Percentiles rank a stretch among this genome's conserved stretches.
Evolutionary conservation across 2,797 vertebrate genomes (phyloP).

Genomic region (Passerculus sandwichensis): DNA sequence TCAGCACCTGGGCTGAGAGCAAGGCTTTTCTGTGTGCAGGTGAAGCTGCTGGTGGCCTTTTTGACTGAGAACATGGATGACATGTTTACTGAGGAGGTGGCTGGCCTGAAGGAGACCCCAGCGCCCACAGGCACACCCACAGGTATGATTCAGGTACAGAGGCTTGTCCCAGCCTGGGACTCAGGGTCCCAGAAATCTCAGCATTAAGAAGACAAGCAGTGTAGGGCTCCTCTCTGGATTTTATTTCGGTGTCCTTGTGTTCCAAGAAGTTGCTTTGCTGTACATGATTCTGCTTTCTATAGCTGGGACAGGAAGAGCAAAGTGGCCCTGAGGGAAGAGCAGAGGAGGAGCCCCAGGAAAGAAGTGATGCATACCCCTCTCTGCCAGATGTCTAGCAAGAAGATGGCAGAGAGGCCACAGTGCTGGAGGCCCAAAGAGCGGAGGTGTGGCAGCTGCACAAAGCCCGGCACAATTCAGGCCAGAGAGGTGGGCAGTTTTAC

Average conservation of each 20-base stretch:
- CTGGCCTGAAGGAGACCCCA: background rate
- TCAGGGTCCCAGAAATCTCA: background rate
- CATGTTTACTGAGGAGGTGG: background rate
- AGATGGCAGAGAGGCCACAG: background rate
- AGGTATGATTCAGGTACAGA: too few relatives aligned
- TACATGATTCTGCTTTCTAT: background rate
- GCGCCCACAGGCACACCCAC: fast-evolving
- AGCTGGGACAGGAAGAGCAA: background rate
- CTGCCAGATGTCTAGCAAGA: background rate
- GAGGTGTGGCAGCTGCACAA: background rate
- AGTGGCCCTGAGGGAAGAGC: too few relatives aligned
- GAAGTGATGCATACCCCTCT: too few relatives aligned
- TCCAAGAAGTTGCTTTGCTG: fast-evolving
- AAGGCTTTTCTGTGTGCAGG: background rate
- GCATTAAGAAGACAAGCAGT: background rate
- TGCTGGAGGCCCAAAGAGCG: background rate
- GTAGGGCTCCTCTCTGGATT: background rate
- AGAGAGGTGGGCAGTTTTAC: background rate
- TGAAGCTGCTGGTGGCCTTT: background rate
- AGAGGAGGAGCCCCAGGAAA: background rate
- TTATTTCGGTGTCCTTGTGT: background rate
- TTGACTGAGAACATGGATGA: background rate
- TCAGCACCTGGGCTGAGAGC: background rate
- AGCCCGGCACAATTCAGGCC: fast-evolving
- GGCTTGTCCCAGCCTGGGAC: too few relatives aligned